Evolutionary conservation across 2,797 vertebrate species (phyloP).

Genomic region (Remorina albescens): DNA sequence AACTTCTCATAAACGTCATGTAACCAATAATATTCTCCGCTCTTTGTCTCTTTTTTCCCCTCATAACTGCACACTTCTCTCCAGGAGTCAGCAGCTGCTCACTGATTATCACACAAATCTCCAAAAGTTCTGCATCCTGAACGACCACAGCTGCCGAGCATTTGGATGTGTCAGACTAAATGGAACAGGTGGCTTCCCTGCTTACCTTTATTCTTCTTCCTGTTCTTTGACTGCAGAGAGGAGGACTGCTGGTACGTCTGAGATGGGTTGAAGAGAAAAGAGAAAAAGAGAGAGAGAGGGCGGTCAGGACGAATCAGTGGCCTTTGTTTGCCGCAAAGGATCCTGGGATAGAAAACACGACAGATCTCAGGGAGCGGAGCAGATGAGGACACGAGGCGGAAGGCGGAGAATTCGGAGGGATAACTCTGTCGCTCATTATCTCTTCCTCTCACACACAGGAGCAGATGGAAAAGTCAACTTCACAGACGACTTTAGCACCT

Average conservation of each 20-base stretch:
- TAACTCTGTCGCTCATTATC: slow-evolving; percentile 54
- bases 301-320: slow-evolving; percentile 76
- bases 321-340: slow-evolving; percentile 72
- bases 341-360: slow-evolving; percentile 73
- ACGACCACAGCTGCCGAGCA: slow-evolving; percentile 16
- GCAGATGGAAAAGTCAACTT: slow-evolving; percentile 37
- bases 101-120: neutral
- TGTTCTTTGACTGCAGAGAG: slow-evolving; percentile 92
- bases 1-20: neutral
- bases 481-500: slow-evolving; percentile 47
- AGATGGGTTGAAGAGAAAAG: slow-evolving; percentile 35
- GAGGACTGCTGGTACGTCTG: slow-evolving; percentile 95
- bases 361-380: slow-evolving; percentile 58
- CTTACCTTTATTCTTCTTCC: slow-evolving; percentile 98
- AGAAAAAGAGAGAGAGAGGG: slow-evolving; percentile 23
- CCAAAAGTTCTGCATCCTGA: slow-evolving; percentile 28
- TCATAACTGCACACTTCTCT: neutral
- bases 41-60: neutral
- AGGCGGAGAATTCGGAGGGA: slow-evolving; percentile 42
- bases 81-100: slow-evolving; percentile 33
- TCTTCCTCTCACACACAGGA: slow-evolving; percentile 42
- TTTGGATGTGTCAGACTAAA: slow-evolving; percentile 1
- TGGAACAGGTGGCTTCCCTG: slow-evolving; percentile 38
- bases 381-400: slow-evolving; percentile 29
- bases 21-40: neutral